Base-by-base conservation (phyloP, 64 coral and sea anemone genomes). In the Porites australiensis region DNA sequence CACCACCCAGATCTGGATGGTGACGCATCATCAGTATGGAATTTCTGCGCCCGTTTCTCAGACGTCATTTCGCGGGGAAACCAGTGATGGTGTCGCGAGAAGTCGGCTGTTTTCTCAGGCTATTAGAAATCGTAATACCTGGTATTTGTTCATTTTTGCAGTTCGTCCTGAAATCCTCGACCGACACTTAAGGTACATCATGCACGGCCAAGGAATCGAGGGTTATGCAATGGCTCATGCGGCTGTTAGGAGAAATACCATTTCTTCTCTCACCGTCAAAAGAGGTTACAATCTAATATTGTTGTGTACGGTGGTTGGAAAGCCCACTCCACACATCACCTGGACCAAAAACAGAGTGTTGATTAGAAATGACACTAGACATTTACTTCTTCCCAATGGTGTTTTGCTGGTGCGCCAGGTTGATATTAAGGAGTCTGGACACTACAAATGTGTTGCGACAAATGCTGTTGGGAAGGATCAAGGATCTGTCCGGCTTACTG, bases 401-500 rank as follows among this genome's bases (percentile, higher is more conserved):
- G 88, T 98, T 3, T 64, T 98, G 16, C 86, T 98, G 16, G 94
- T 97, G 58, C 88, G 88, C 23, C 44, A 75, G 19, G 75, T 97
- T 59, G 59, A 62, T 43, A 49, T 87, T 13, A 22, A 70, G 13
- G 82, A 91, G 37, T 88, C 92, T 2, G 95, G 95, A 13, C 86
- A 97, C 69, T 97, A 97, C 59, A 89, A 71, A 50, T 97, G 95
- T 88, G 79, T 91, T 18, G 95, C 89, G 11, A 90, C 77, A 4
- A 97, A 97, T 13, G 70, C 88, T 5, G 92, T 93, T 47, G 95
- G 95, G 11, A 75, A 73, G 62, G 85, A 88, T 58, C 85, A 88
- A 64, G 95, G 92, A 13, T 75, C 81, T 19, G 65, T 97, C 3
- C 84, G 90, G 27, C 44, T 97, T 45, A 82, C 86, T 37, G 92